Evolutionary conservation across 2,113 vertebrate genomes (phyloP).

Genomic region (Empidonax alnorum): DNA sequence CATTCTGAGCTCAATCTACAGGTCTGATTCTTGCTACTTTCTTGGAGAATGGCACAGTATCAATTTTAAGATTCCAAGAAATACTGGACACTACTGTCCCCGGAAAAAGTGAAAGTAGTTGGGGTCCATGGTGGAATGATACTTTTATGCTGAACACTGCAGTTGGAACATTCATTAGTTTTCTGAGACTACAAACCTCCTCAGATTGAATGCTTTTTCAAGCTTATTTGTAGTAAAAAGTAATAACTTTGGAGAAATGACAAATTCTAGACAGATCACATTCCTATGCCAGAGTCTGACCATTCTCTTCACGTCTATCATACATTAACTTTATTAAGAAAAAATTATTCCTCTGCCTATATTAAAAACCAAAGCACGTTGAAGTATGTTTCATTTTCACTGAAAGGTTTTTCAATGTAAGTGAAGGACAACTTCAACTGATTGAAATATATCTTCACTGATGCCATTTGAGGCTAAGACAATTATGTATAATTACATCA

Average conservation of each 20-base stretch:
- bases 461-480: neutral
- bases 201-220: neutral
- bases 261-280: neutral
- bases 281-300: neutral
- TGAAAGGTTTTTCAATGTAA: neutral
- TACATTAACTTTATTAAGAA: constrained; percentile 8
- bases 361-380: constrained; percentile 19
- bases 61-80: neutral
- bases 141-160: neutral
- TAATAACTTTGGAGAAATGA: neutral
- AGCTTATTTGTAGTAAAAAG: neutral
- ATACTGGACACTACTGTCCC: neutral
- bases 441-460: neutral
- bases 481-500: neutral
- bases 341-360: neutral
- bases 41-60: neutral
- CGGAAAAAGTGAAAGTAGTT: neutral
- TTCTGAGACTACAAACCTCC: neutral
- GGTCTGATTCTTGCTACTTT: neutral
- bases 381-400: neutral
- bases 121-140: neutral
- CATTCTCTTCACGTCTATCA: neutral
- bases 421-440: neutral
- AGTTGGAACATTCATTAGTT: neutral
- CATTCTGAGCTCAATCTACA: neutral